Base-by-base conservation (phyloP, 1,140 invertebrate genomes). In the Drosophila guanche region DNA sequence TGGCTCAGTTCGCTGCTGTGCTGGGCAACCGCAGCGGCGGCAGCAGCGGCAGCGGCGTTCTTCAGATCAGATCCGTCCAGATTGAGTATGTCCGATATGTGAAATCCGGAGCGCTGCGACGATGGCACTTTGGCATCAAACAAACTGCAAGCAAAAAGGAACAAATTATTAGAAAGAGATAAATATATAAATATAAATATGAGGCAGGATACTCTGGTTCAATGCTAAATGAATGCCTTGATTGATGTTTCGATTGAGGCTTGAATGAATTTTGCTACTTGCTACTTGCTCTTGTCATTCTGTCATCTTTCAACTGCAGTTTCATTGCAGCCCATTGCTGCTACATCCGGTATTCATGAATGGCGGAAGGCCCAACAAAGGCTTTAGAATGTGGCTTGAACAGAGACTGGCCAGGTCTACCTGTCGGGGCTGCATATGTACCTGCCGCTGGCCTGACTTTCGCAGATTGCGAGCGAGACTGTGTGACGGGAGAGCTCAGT, bases 61-160 rank as follows among this genome's bases (percentile, higher is more conserved):
- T 91, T 91, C 29, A 91, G 57, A 22, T 91, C 90, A 1, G 90
- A 75, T n/a, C 85, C 93, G 62, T 94, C 94, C 59, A 95, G 89
- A 23, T 95, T 95, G 45, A 96, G 90, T 73, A 96, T 96, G 80
- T 96, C 95, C 53, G 94, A 95, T 76, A 96, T 96, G 81, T 95
- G 95, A 78, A 96, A 96, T 37, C 95, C 94, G 0, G 94, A 94
- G 41, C 95, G 90, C 69, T 94, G 93, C 25, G 90, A 91, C 3
- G 90, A 88, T 6, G 90, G 90, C 29, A 91, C 81, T 67, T 91
- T 91, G 20, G 90, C 73, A 74, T 91, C 90, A 45, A 91, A 91
- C 41, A 91, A 70, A 63, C 90, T 91, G 62, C 4, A 91, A 68
- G n/a, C 5, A 12, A 0, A 37, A 12, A 12, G 2, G 6, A 37